Evolutionary conservation across 2,797 vertebrate species (phyloP), one percentile per base, ranked within the genome.

Genomic region (Glossophaga mutica): DNA sequence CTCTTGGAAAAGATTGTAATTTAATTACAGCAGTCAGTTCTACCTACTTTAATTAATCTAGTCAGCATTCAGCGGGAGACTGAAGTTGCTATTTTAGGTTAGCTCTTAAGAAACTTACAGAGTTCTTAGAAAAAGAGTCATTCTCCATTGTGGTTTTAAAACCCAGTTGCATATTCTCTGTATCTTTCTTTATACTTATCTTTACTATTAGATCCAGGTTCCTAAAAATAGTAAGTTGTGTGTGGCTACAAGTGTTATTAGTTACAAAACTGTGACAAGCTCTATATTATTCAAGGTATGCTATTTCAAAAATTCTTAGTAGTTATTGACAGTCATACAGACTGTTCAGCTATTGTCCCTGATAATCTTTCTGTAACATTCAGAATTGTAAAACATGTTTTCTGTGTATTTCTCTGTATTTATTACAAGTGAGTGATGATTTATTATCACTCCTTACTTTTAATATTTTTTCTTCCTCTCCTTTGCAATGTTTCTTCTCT

Each of bases 21-120:
- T 96, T 95, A 96, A 95, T 97, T 96, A 96, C 16, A 96, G 32
- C 55, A 62, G 74, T 94, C 92, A 83, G 26, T 52, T 93, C 57
- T 91, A 48, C 46, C 78, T 88, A 79, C 92, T 9, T 90, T 97
- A 85, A 96, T 96, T 97, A 92, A 95, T 92, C 68, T 96, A 9
- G 62, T 96, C 92, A 97, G 96, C 50, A 52, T 84, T 84, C 81
- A 89, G 44, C n/a, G 67, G 68, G 68, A 86, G 55, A 73, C 81
- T 93, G 5, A 87, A 76, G n/a, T 79, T 91, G 71, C 44, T 94
- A 34, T 96, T 97, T 97, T 50, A 92, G 21, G 3, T 59, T 86
- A 44, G 9, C 10, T 94, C 29, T 91, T 90, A 26, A 90, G 39
- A 92, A 96, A 81, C 4, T 3, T 22, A 46, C 4, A 90, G 62